Evolutionary conservation across 2,113 vertebrate genomes (phyloP).

Genomic region (Coregonus clupeaformis): DNA sequence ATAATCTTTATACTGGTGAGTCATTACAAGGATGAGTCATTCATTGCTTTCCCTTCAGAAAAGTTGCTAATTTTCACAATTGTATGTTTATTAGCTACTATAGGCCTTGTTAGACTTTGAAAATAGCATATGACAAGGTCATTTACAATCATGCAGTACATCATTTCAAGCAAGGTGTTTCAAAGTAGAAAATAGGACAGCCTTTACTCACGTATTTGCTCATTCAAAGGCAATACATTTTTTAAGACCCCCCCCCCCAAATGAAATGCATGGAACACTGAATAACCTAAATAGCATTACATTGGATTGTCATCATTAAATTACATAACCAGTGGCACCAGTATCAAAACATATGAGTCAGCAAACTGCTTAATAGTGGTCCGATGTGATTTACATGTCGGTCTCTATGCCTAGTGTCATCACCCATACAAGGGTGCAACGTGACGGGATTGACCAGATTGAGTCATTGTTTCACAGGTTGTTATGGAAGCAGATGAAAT

Average conservation of each 20-base stretch:
- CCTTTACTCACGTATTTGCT: too few species aligned
- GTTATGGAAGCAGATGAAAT: slow-evolving; percentile 32
- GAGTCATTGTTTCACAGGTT: not conserved
- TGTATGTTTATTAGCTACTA: slow-evolving; percentile 53
- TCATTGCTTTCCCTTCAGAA: slow-evolving; percentile 3
- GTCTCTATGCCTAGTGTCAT: not conserved
- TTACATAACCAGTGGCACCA: too few species aligned
- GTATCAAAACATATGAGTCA: too few species aligned
- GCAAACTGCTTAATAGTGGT: not conserved
- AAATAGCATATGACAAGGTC: too few species aligned
- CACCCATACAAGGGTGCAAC: not conserved
- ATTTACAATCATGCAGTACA: too few species aligned
- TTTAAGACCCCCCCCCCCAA: too few species aligned
- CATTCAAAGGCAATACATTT: too few species aligned
- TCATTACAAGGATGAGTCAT: slow-evolving; percentile 49
- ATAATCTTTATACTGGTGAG: slow-evolving; percentile 25
- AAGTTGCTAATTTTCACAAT: not conserved
- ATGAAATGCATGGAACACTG: too few species aligned
- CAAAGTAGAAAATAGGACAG: too few species aligned
- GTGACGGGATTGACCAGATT: not conserved
- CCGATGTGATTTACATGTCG: not conserved
- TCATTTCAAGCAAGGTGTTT: too few species aligned
- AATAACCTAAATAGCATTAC: too few species aligned
- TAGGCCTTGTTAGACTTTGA: slow-evolving; percentile 15
- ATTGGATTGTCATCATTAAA: too few species aligned